Evolutionary conservation across 2,113 vertebrate genomes (phyloP).

Genomic region (Hippocampus barbouri): DNA sequence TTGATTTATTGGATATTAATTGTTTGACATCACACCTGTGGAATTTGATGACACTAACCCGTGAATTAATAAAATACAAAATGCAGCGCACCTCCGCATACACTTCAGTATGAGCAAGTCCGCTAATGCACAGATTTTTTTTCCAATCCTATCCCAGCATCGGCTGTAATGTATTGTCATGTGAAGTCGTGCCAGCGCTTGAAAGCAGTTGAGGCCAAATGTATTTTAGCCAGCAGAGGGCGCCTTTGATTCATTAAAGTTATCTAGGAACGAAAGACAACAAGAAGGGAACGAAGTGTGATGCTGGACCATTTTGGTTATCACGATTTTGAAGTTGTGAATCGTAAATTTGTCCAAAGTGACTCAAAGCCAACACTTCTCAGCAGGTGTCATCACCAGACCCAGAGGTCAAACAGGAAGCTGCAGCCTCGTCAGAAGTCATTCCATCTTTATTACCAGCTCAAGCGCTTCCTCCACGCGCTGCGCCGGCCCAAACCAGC

Average conservation of each 20-base stretch:
- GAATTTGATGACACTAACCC: not conserved
- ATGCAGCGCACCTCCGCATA: too few species aligned
- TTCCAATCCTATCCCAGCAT: too few species aligned
- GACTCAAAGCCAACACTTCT: not conserved
- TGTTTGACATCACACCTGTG: not conserved
- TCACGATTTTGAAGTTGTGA: not conserved
- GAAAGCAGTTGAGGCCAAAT: too few species aligned
- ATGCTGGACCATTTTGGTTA: not conserved
- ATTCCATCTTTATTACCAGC: constrained; percentile 61
- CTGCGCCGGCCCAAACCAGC: constrained; percentile 57
- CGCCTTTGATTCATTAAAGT: not conserved
- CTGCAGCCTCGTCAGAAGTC: constrained; percentile 54
- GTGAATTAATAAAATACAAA: not conserved
- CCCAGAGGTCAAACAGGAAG: constrained; percentile 72
- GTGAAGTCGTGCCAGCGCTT: too few species aligned
- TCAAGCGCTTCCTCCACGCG: constrained; percentile 46
- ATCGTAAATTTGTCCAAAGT: not conserved
- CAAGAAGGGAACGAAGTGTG: not conserved
- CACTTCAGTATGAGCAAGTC: too few species aligned
- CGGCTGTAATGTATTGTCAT: too few species aligned
- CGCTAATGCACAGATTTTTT: too few species aligned
- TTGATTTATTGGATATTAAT: not conserved
- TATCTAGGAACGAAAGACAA: not conserved
- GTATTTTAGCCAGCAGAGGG: not conserved
- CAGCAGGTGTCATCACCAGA: constrained; percentile 80